These are phyloP conservation scores for Horisme vitalbata DNA, from an alignment of 2,888 invertebrate genomes.

Conservation along the genomic window DNA sequence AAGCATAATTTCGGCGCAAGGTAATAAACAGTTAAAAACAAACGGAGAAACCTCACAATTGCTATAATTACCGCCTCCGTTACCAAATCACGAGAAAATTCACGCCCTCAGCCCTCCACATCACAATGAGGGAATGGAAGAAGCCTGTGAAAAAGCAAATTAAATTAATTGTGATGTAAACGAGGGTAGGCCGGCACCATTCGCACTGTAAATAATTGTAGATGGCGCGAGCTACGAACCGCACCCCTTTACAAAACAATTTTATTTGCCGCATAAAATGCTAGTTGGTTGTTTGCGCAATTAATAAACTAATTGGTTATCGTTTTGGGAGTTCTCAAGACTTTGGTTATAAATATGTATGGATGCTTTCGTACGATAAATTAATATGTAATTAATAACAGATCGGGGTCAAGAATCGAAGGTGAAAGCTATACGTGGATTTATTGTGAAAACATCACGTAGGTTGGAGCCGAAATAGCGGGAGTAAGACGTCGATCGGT, in stretches of 20 bases:
- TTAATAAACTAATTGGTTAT: conserved; percentile 50
- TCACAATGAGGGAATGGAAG: conserved; percentile 75
- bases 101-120: conserved; percentile 72
- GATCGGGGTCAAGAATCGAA: conserved; percentile 50
- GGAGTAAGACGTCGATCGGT: conserved; percentile 66
- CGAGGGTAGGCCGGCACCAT: conserved; percentile 69
- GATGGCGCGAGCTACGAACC: conserved; percentile 58
- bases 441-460: conserved; percentile 60
- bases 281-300: conserved; percentile 43
- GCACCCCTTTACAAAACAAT: conserved; percentile 62
- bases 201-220: conserved; percentile 69
- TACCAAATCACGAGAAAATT: conserved; percentile 80
- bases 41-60: conserved; percentile 75
- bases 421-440: conserved; percentile 59
- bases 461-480: conserved; percentile 54
- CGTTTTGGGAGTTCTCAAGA: conserved; percentile 33
- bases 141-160: conserved; percentile 81
- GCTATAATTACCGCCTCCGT: conserved; percentile 75
- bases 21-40: conserved; percentile 75
- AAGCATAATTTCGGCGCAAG: conserved; percentile 45
- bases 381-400: conserved; percentile 39
- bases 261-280: conserved; percentile 51
- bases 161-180: conserved; percentile 81
- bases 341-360: conserved; percentile 28
- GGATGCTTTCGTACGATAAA: conserved; percentile 10